Evolutionary conservation across 2,888 invertebrate genomes (phyloP), one percentile per base, ranked within the genome.

Genomic region (Therioaphis trifolii): DNA sequence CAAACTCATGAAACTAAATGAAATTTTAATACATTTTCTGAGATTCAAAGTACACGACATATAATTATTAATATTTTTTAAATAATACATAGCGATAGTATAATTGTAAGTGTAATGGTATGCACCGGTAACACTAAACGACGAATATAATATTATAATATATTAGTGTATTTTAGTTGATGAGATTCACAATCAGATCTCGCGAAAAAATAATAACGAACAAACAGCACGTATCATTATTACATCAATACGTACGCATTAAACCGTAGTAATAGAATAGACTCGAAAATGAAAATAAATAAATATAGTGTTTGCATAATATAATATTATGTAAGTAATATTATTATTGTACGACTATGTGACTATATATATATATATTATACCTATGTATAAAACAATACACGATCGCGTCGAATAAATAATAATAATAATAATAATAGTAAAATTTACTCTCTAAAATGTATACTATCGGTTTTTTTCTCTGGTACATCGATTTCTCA

Each of bases 21-120:
- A 78, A 40, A 55, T n/a, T 71, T 40, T 58, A 71, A 71, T 71
- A 79, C 24, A 79, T 43, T 43, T 76, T 46, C 27, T n/a, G 76
- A 76, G 76, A 76, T 76, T 76, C 63, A 76, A 76, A 29, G 24
- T 49, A 63, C 63, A 76, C 46, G 27, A 24, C 29, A n/a, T n/a
- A 46, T 76, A 24, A 63, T 61, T 35, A 69, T 66, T 52, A 52
- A 58, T 58, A 24, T 24, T 21, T 2, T 58, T 21, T 7, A 24
- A 58, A 21, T 21, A 58, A 21, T 21, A 58, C 21, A 11, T 55
- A 58, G 21, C 18, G 5, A 18, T 35, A 66, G 27, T 63, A 21
- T 24, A 61, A 40, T n/a, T n/a, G n/a, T n/a, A 58, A 75, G n/a
- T n/a, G n/a, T n/a, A n/a, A n/a, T n/a, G n/a, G n/a, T n/a, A 18